phyloP scores from a whole-genome alignment of 2,797 vertebrate genomes.

The Clarias platycephalus region DNA sequence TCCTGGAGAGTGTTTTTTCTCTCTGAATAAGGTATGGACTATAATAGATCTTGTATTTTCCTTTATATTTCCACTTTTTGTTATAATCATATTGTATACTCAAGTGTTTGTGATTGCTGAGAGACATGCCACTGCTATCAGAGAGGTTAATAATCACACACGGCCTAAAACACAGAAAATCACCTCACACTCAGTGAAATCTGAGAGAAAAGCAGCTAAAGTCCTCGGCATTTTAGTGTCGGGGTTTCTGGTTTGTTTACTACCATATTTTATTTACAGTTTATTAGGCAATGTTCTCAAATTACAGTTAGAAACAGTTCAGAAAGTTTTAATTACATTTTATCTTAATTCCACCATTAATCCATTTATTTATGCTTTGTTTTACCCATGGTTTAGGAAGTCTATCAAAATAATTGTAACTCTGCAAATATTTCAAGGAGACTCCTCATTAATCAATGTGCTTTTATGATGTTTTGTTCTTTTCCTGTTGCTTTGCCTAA shows the following conservation, averaged over 20 bases:
- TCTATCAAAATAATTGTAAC: slow-evolving; percentile 31
- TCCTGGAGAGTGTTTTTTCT: too few species aligned
- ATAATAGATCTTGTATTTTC: background rate
- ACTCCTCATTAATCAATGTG: background rate
- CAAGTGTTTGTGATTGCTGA: too few species aligned
- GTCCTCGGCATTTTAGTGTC: too few species aligned
- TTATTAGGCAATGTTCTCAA: background rate
- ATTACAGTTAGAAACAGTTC: background rate
- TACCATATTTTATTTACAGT: background rate
- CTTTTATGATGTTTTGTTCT: background rate
- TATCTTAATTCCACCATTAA: slow-evolving; percentile 32
- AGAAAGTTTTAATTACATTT: background rate
- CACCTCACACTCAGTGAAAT: too few species aligned
- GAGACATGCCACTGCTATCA: too few species aligned
- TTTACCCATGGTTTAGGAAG: slow-evolving; percentile 34
- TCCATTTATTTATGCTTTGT: slow-evolving; percentile 33
- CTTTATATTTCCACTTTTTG: background rate
- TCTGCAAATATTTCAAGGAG: slow-evolving; percentile 15
- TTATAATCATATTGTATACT: too few species aligned
- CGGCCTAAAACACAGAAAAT: too few species aligned
- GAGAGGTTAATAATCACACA: too few species aligned
- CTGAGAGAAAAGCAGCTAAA: too few species aligned
- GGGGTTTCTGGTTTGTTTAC: background rate
- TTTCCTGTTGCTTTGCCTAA: too few species aligned
- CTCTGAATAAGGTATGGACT: background rate